phyloP scores from a whole-genome alignment of 1,140 invertebrate species.

The Lepidurus arcticus region DNA sequence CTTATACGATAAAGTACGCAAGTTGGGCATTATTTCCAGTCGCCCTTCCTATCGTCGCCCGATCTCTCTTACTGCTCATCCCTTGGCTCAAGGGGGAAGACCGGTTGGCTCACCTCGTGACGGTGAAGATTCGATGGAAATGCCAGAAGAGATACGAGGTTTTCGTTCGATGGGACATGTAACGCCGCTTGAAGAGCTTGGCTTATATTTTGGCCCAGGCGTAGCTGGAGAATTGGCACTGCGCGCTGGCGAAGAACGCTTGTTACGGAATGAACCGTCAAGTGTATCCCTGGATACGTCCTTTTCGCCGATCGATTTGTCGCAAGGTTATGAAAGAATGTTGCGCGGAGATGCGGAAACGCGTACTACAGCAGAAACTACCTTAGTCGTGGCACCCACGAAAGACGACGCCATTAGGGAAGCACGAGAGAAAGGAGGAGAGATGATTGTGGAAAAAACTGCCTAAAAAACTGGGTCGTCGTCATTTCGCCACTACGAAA shows the following conservation, averaged over 20 bases:
- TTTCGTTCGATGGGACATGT: constrained; percentile 3
- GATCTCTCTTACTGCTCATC: constrained; percentile 27
- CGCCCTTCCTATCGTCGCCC: constrained; percentile 51
- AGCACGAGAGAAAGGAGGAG: neutral
- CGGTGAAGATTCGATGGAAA: constrained; percentile 34
- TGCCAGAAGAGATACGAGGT: constrained; percentile 5
- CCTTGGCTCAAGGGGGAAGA: constrained; percentile 29
- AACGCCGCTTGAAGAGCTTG: constrained; percentile 30
- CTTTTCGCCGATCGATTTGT: constrained; percentile 33
- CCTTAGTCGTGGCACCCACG: neutral
- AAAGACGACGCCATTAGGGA: constrained; percentile 14
- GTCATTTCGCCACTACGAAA: neutral
- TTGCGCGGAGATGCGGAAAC: constrained; percentile 27
- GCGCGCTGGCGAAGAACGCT: neutral
- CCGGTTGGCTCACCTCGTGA: constrained; percentile 24
- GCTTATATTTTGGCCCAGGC: constrained; percentile 31
- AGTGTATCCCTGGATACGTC: constrained; percentile 7
- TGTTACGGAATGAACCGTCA: neutral
- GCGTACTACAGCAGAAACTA: constrained; percentile 1
- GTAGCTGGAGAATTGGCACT: constrained; percentile 24
- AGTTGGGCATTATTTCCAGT: constrained; percentile 74
- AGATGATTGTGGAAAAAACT: neutral
- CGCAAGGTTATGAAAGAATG: constrained; percentile 32
- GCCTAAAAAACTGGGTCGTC: neutral
- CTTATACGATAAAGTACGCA: constrained; percentile 87